Evolutionary conservation across 1,140 invertebrate species (phyloP).

Genomic region (Zaprionus davidi): DNA sequence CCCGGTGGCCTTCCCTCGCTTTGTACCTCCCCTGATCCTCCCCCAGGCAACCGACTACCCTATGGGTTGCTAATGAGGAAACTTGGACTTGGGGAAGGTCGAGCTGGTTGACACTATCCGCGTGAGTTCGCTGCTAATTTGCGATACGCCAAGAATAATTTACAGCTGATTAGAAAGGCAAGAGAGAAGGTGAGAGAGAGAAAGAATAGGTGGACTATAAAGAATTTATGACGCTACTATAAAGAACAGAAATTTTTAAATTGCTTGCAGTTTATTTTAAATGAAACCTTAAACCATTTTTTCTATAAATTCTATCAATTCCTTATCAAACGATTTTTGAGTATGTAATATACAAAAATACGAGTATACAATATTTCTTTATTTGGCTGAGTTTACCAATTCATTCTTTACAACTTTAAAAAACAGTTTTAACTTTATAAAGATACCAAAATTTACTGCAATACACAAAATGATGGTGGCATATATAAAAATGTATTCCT

Average conservation of each 20-base stretch:
- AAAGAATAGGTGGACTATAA: background rate
- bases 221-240: background rate
- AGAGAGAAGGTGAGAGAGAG: background rate
- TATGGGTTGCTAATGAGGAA: slow-evolving; percentile 7
- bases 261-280: background rate
- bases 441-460: no score
- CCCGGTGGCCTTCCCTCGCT: no score
- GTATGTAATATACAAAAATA: background rate
- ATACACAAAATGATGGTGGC: no score
- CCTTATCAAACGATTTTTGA: no score
- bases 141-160: slow-evolving; percentile 1
- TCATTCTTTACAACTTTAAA: background rate
- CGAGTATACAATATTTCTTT: no score
- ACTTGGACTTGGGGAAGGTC: slow-evolving; percentile 11
- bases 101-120: slow-evolving; percentile 13
- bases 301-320: background rate
- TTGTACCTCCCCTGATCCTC: background rate
- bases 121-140: slow-evolving; percentile 10
- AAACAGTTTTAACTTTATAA: no score
- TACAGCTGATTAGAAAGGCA: slow-evolving; percentile 4
- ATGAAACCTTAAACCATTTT: background rate
- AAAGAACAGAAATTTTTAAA: background rate
- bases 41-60: background rate
- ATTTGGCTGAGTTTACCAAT: background rate
- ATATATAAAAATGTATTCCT: no score